phyloP scores from a whole-genome alignment of 1,140 invertebrate genomes.

The Centruroides sculpturatus region DNA sequence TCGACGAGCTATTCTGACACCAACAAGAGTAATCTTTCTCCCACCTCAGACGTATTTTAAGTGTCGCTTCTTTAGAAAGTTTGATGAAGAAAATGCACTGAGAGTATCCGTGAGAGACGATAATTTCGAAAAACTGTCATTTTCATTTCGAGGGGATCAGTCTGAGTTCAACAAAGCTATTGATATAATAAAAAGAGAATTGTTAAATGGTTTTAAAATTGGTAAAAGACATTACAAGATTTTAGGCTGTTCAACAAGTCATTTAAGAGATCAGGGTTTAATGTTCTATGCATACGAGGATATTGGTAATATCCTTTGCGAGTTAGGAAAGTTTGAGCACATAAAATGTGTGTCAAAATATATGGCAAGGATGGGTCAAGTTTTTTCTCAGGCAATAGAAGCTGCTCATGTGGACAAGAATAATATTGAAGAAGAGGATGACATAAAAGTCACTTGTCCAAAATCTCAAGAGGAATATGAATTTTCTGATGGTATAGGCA shows the following conservation, averaged over 20 bases:
- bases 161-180: not conserved
- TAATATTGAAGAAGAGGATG: conserved; percentile 2
- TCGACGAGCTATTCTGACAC: conserved; percentile 13
- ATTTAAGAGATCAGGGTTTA: conserved; percentile 24
- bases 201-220: conserved; percentile 16
- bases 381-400: conserved; percentile 46
- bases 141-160: not conserved
- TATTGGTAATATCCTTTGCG: conserved; percentile 1
- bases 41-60: conserved; percentile 14
- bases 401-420: conserved; percentile 40
- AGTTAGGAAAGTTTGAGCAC: conserved; percentile 19
- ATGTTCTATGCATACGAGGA: conserved; percentile 20
- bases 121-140: conserved; percentile 8
- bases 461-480: conserved; percentile 8
- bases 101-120: conserved; percentile 15
- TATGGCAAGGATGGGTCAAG: conserved; percentile 25
- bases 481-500: conserved; percentile 23
- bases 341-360: conserved; percentile 22
- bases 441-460: conserved; percentile 1
- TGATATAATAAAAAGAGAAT: not conserved
- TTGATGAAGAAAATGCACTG: conserved; percentile 14
- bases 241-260: conserved; percentile 23
- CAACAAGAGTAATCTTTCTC: conserved; percentile 8
- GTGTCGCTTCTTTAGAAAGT: conserved; percentile 14
- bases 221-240: conserved; percentile 20